Conservation (phyloP, 2,113 vertebrate species). For the Oceanites oceanicus region DNA sequence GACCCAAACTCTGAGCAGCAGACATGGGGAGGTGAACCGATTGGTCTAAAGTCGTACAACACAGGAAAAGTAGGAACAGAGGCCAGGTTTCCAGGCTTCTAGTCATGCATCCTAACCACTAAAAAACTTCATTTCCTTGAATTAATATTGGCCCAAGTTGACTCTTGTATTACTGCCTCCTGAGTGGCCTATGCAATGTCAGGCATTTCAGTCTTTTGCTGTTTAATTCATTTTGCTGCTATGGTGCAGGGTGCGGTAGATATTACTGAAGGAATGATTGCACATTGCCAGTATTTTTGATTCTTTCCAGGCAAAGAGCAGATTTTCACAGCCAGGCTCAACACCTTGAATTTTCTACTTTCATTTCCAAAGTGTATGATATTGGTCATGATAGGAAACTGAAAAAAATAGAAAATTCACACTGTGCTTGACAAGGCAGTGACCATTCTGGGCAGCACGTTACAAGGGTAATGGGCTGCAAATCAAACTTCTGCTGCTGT, state of each 20-base stretch:
- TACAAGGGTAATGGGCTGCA: slow-evolving; percentile 19
- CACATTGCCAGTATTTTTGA: slow-evolving; percentile 29
- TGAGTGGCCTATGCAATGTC: not conserved
- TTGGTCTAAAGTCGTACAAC: not conserved
- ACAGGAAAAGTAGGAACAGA: not conserved
- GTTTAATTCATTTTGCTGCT: slow-evolving; percentile 46
- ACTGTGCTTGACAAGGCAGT: slow-evolving; percentile 10
- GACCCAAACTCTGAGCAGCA: not conserved
- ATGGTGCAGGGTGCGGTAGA: not conserved
- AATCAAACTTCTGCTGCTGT: slow-evolving; percentile 33
- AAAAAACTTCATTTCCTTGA: slow-evolving; percentile 45
- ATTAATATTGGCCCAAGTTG: not conserved
- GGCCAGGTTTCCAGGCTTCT: not conserved
- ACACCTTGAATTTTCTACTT: slow-evolving; percentile 35
- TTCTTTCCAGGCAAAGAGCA: slow-evolving; percentile 38
- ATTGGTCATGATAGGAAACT: slow-evolving; percentile 8
- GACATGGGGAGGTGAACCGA: not conserved
- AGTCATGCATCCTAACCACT: not conserved
- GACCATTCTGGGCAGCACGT: not conserved
- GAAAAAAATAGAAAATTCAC: not conserved
- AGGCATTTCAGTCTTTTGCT: slow-evolving; percentile 24
- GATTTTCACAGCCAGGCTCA: slow-evolving; percentile 40
- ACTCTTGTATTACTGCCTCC: not conserved
- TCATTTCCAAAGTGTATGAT: not conserved
- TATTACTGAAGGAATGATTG: slow-evolving; percentile 37